Conservation (phyloP, 2,797 vertebrate genomes). For the Schizopygopsis malacanthus region DNA sequence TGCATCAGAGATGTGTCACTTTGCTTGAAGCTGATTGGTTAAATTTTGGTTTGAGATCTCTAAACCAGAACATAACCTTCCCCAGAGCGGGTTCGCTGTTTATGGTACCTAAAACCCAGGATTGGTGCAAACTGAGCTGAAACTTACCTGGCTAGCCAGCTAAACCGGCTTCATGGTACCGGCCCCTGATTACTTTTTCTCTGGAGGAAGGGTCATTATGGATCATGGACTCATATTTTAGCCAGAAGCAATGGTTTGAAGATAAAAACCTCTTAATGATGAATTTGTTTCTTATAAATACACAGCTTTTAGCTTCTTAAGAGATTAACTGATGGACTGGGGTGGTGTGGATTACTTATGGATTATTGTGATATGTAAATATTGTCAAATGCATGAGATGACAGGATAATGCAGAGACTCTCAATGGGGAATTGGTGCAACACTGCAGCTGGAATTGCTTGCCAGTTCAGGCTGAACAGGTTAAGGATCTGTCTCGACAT, state of each 20-base stretch:
- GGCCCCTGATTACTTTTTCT: background rate
- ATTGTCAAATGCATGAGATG: background rate
- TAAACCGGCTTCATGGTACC: no score
- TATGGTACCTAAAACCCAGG: no score
- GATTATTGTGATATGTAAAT: background rate
- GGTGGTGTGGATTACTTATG: background rate
- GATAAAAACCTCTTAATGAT: background rate
- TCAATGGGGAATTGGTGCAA: background rate
- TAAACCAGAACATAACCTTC: no score
- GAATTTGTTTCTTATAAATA: background rate
- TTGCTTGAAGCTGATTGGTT: no score
- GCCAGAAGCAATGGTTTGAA: background rate
- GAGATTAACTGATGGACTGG: background rate
- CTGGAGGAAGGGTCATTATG: background rate
- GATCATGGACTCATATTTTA: background rate
- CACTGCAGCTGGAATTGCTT: background rate
- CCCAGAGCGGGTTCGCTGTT: no score
- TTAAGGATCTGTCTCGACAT: background rate
- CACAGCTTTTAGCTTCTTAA: background rate
- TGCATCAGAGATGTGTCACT: no score
- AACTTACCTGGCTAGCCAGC: no score
- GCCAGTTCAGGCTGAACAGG: background rate
- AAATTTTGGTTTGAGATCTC: no score
- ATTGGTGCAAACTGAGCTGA: no score
- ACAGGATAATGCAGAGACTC: background rate